These are phyloP conservation scores for Trematocara variabile DNA, from an alignment of 2,113 vertebrate genomes.

Conservation along the genomic window DNA sequence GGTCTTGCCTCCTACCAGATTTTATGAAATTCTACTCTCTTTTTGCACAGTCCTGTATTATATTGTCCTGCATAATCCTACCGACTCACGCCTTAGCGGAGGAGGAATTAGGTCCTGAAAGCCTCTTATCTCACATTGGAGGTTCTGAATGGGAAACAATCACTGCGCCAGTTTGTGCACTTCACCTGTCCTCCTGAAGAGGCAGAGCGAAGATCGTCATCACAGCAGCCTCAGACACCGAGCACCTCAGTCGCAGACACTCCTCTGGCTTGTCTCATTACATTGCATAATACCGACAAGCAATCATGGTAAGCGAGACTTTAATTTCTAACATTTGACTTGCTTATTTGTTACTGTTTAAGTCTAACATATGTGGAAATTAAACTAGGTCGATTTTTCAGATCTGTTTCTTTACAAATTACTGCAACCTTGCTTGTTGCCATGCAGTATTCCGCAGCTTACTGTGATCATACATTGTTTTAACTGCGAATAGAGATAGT, in stretches of 20 bases:
- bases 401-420: neutral
- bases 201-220: neutral
- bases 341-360: neutral
- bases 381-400: neutral
- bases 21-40: neutral
- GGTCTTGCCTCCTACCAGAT: neutral
- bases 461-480: accelerated
- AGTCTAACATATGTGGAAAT: no score
- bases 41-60: neutral
- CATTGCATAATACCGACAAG: conserved; percentile 43
- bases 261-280: conserved; percentile 22
- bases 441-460: neutral
- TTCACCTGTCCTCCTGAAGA: neutral
- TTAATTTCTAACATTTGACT: neutral
- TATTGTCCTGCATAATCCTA: neutral
- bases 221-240: neutral
- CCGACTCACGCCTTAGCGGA: neutral
- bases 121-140: neutral
- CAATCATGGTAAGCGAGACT: conserved; percentile 32
- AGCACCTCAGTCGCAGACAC: neutral
- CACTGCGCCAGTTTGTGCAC: neutral
- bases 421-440: neutral
- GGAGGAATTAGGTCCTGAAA: neutral
- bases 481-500: neutral
- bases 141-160: neutral